Base-by-base conservation (phyloP, 2,888 invertebrate species). In the Arenicola marina region DNA sequence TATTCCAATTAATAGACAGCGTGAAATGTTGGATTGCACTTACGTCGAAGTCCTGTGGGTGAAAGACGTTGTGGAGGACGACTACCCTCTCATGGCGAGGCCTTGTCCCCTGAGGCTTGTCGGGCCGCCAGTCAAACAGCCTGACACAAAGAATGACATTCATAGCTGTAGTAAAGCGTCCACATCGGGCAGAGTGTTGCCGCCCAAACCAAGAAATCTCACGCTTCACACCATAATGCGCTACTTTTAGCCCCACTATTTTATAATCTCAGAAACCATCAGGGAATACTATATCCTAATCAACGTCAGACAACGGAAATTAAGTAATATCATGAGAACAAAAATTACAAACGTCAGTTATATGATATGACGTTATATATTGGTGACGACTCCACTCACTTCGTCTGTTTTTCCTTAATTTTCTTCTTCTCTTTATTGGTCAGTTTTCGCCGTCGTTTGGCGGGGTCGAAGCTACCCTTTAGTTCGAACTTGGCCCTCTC, bases 121-220 rank as follows among this genome's bases (percentile, higher is more conserved):
- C 97, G 0, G 97, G 96, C 65, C 93, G 87, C 99, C 99, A 99
- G 82, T 95, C 96, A 81, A 99, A 93, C 55, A 97, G 85, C 79
- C 91, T 90, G 75, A n/a, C n/a, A n/a, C n/a, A n/a, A n/a, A n/a
- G n/a, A n/a, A n/a, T n/a, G n/a, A n/a, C n/a, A n/a, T n/a, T n/a
- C n/a, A n/a, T n/a, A n/a, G n/a, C n/a, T n/a, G n/a, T n/a, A n/a
- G n/a, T n/a, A n/a, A n/a, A n/a, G n/a, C n/a, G n/a, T n/a, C n/a
- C n/a, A n/a, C n/a, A n/a, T n/a, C n/a, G n/a, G n/a, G n/a, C n/a
- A n/a, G n/a, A n/a, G n/a, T n/a, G n/a, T n/a, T n/a, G n/a, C n/a
- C n/a, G n/a, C n/a, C n/a, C n/a, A n/a, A n/a, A n/a, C n/a, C n/a
- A n/a, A n/a, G n/a, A n/a, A n/a, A n/a, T n/a, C n/a, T n/a, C n/a